These are phyloP conservation scores for Aphodius sticticus DNA, from an alignment of 2,888 invertebrate species.

Conservation along the genomic window DNA sequence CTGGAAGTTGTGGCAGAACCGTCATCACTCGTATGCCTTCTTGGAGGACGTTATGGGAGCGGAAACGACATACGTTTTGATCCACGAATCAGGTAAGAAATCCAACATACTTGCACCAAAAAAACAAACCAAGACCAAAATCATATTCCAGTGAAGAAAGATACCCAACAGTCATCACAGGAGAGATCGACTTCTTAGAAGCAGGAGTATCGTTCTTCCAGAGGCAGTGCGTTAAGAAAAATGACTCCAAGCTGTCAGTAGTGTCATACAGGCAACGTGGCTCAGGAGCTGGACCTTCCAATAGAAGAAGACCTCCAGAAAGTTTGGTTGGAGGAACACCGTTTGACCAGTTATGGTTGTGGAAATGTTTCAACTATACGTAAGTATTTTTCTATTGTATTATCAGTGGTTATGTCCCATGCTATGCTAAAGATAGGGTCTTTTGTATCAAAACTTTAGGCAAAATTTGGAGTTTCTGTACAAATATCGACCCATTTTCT, in stretches of 20 bases:
- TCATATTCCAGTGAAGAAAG: slow-evolving; percentile 53
- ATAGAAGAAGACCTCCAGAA: slow-evolving; percentile 61
- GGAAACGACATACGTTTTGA: slow-evolving; percentile 64
- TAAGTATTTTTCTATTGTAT: slow-evolving; percentile 50
- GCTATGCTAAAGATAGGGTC: background rate
- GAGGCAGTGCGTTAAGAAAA: slow-evolving; percentile 62
- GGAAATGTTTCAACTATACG: slow-evolving; percentile 75
- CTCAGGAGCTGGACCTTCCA: slow-evolving; percentile 59
- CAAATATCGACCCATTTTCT: too few species aligned
- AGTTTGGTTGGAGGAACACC: slow-evolving; percentile 67
- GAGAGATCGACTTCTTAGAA: slow-evolving; percentile 67
- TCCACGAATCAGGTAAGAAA: slow-evolving; percentile 57
- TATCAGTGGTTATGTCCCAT: background rate
- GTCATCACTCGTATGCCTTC: slow-evolving; percentile 69
- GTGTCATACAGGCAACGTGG: slow-evolving; percentile 66
- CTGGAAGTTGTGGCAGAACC: slow-evolving; percentile 68
- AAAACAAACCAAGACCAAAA: background rate
- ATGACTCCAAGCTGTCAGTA: slow-evolving; percentile 61
- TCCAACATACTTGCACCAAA: background rate
- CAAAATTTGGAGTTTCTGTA: too few species aligned
- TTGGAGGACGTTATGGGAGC: slow-evolving; percentile 65
- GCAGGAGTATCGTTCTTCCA: slow-evolving; percentile 71
- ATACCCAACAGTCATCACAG: slow-evolving; percentile 46
- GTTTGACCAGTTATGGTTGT: slow-evolving; percentile 71
- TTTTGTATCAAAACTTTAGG: background rate